Evolutionary conservation across 2,113 vertebrate genomes (phyloP).

Genomic region (Desmodus rotundus): DNA sequence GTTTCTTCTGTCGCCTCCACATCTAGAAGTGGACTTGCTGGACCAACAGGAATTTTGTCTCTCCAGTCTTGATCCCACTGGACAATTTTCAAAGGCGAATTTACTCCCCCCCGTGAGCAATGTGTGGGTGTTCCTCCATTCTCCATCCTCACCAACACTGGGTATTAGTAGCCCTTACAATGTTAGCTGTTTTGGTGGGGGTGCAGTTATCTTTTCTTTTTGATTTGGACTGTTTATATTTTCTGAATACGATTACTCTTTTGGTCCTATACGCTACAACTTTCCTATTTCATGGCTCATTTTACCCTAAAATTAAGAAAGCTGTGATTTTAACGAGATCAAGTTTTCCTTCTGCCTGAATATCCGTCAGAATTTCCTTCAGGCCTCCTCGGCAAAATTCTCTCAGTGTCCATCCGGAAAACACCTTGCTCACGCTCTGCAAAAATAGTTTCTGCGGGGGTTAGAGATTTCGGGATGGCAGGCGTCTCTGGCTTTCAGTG

Average conservation of each 20-base stretch:
- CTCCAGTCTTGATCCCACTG: not conserved
- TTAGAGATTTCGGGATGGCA: not conserved
- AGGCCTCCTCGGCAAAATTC: not conserved
- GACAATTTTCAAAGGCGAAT: not conserved
- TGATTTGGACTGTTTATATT: not conserved
- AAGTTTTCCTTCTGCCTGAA: not conserved
- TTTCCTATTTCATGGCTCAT: not conserved
- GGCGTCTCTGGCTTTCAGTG: not conserved
- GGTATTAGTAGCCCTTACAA: not conserved
- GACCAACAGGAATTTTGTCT: not conserved
- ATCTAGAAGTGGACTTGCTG: not conserved
- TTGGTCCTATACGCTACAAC: not conserved
- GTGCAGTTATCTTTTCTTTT: not conserved
- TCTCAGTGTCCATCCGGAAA: not conserved
- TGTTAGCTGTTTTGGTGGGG: not conserved
- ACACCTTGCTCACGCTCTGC: not conserved
- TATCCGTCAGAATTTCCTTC: not conserved
- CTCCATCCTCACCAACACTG: not conserved
- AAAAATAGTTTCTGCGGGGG: not conserved
- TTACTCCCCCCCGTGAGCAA: too few relatives aligned
- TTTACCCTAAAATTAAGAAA: constrained; percentile 9
- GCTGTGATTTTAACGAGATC: not conserved
- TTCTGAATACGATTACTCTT: not conserved
- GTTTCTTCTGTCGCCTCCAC: not conserved
- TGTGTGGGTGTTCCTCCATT: not conserved